phyloP scores from a whole-genome alignment of 2,113 vertebrate genomes.

The Danio rerio region DNA sequence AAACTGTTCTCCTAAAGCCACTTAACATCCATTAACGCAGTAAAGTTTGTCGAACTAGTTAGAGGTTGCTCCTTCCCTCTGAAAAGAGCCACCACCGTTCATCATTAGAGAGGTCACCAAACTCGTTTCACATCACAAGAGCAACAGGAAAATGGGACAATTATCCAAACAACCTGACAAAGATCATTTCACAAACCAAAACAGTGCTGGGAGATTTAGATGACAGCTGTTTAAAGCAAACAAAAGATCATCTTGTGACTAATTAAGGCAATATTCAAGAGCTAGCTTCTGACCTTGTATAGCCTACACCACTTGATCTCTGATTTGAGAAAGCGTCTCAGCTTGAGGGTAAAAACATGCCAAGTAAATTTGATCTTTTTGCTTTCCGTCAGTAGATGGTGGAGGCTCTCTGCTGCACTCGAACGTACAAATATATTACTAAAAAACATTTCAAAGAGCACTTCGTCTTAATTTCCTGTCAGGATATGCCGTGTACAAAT shows the following conservation, averaged over 20 bases:
- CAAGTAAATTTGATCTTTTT: neutral
- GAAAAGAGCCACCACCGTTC: neutral
- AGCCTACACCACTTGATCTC: neutral
- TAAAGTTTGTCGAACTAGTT: slow-evolving; percentile 33
- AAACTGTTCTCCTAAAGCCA: slow-evolving; percentile 11
- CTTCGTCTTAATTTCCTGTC: neutral
- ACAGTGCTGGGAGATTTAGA: neutral
- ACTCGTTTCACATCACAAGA: slow-evolving; percentile 1
- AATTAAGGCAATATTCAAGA: slow-evolving; percentile 5
- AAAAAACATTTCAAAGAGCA: neutral
- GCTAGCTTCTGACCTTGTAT: neutral
- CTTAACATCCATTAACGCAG: slow-evolving; percentile 23
- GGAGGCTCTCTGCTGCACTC: no score
- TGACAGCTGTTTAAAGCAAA: slow-evolving; percentile 45
- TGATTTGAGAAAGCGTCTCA: slow-evolving; percentile 5
- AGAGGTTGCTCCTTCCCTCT: neutral
- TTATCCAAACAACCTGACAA: slow-evolving; percentile 23
- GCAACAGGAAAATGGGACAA: neutral
- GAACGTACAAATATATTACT: no score
- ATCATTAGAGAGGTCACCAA: neutral
- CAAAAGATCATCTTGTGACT: slow-evolving; percentile 1
- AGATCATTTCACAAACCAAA: slow-evolving; percentile 24
- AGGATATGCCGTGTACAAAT: neutral
- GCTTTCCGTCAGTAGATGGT: neutral
- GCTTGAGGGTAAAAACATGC: neutral